These are phyloP conservation scores for Labrus mixtus DNA, from an alignment of 2,113 vertebrate genomes.

Conservation along the genomic window DNA sequence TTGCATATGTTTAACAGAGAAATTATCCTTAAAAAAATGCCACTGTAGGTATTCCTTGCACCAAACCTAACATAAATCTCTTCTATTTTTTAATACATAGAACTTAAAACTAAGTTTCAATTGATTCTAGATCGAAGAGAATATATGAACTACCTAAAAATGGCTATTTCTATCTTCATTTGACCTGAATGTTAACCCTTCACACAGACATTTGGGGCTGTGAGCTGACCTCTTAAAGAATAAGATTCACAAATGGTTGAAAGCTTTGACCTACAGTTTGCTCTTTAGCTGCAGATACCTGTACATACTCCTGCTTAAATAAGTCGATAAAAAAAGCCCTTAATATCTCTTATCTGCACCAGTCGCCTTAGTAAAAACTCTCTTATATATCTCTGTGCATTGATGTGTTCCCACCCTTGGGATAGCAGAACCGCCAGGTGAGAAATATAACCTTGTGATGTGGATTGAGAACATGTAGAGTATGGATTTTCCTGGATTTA, in stretches of 20 bases:
- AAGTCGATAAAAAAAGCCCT: neutral
- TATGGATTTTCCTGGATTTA: conserved; percentile 56
- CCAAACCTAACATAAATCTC: neutral
- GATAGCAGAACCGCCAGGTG: conserved; percentile 5
- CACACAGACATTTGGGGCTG: neutral
- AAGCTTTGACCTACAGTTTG: neutral
- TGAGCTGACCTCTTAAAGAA: neutral
- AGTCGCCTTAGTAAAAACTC: neutral
- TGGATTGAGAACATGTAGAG: conserved; percentile 31
- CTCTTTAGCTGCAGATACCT: neutral
- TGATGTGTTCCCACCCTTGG: conserved; percentile 13
- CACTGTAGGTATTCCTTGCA: too few relatives aligned
- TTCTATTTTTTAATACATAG: neutral
- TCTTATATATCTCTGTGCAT: neutral
- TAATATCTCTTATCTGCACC: conserved; percentile 6
- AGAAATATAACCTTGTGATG: conserved; percentile 9
- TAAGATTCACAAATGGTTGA: neutral
- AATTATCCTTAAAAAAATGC: too few relatives aligned
- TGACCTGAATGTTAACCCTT: neutral
- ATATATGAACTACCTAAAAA: too few relatives aligned
- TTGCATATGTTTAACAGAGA: too few relatives aligned
- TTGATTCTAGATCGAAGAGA: too few relatives aligned
- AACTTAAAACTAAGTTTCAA: neutral
- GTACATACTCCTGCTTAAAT: neutral
- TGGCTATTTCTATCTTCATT: neutral